Percentiles rank a stretch among this genome's conserved stretches.
Evolutionary conservation across 2,797 vertebrate species (phyloP).

Genomic region (Halcyon badia): DNA sequence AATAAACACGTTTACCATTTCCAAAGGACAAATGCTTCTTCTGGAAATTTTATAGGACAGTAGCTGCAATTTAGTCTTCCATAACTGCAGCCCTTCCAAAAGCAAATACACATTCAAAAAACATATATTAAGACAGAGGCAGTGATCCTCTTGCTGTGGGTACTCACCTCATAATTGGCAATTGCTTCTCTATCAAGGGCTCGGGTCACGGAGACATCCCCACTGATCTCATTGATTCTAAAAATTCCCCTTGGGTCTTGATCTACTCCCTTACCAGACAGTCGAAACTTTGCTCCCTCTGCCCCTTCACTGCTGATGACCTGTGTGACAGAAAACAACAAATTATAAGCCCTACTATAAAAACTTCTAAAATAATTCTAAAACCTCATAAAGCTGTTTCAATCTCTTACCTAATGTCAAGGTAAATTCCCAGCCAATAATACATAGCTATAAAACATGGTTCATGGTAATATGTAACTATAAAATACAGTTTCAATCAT

Average conservation of each 20-base stretch:
- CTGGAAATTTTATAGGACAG: neutral
- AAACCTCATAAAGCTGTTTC: neutral
- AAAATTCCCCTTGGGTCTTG: conserved; percentile 93
- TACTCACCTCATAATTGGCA: conserved; percentile 91
- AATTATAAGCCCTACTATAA: neutral
- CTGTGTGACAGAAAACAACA: conserved; percentile 72
- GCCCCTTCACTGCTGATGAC: conserved; percentile 88
- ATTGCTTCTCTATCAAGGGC: conserved; percentile 90
- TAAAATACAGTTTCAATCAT: neutral
- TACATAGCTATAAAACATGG: neutral
- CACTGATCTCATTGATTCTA: conserved; percentile 89
- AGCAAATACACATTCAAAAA: neutral
- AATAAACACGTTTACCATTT: neutral
- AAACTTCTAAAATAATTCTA: neutral
- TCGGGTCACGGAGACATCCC: conserved; percentile 91
- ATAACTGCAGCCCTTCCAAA: neutral
- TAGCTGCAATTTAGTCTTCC: neutral
- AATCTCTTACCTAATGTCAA: neutral
- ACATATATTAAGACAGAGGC: fast-evolving
- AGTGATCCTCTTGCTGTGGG: neutral
- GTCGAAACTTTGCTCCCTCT: conserved; percentile 89
- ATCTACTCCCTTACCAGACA: conserved; percentile 93
- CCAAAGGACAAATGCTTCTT: neutral
- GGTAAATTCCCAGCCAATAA: neutral
- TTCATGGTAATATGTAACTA: neutral